Percentiles rank a stretch among this genome's conserved stretches.
These are phyloP conservation scores for Drosophila picticornis DNA, from an alignment of 2,888 invertebrate genomes.

Conservation along the genomic window DNA sequence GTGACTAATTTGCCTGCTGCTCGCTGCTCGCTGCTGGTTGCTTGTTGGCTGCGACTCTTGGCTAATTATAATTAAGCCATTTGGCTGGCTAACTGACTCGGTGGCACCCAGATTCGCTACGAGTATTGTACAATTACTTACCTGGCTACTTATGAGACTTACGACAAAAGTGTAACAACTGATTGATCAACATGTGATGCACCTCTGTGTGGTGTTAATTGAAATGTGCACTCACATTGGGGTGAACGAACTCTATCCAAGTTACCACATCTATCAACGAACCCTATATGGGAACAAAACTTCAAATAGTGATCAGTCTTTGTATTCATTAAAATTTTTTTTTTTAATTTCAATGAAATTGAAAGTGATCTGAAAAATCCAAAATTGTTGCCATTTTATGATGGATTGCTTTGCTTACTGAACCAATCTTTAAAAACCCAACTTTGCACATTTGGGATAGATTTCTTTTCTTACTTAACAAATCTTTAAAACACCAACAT, in stretches of 20 bases:
- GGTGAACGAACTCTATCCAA: slow-evolving; percentile 55
- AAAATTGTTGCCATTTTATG: background rate
- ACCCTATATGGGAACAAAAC: background rate
- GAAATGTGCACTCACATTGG: slow-evolving; percentile 9
- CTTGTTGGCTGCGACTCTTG: slow-evolving; percentile 24
- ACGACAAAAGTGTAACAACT: slow-evolving; percentile 65
- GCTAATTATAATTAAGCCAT: slow-evolving; percentile 69
- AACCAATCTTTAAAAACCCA: background rate
- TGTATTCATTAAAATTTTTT: background rate
- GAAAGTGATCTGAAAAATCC: background rate
- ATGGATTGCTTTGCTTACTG: background rate
- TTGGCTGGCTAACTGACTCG: slow-evolving; percentile 39
- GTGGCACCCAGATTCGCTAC: slow-evolving; percentile 38
- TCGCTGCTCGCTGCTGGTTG: background rate
- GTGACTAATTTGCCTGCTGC: slow-evolving; percentile 45
- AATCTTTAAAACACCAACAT: background rate
- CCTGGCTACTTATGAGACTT: slow-evolving; percentile 35
- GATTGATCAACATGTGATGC: slow-evolving; percentile 42
- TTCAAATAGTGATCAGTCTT: background rate
- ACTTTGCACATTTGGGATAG: background rate
- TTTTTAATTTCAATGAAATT: background rate
- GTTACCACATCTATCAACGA: slow-evolving; percentile 6
- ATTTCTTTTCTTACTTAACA: background rate
- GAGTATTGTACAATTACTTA: slow-evolving; percentile 55
- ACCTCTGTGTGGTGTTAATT: slow-evolving; percentile 44